Base-by-base conservation (phyloP, 1,140 invertebrate genomes). In the Cydia amplana region DNA sequence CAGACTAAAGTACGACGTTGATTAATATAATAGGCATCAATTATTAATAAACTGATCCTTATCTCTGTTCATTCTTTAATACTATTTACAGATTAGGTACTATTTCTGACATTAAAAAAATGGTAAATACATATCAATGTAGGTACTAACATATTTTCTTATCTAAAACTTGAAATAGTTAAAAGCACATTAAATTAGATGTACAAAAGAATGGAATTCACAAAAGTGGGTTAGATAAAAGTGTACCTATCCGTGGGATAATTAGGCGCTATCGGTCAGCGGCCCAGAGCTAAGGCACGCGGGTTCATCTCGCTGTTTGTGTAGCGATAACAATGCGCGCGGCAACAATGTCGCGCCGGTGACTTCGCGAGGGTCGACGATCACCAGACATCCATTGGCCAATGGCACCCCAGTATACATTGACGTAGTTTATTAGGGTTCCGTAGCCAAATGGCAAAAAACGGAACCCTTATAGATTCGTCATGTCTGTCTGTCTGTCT, bases 201-300 rank as follows among this genome's bases (percentile, higher is more conserved):
- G 7, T 40, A 40, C 10, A 40, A 40, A 40, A 40, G 55, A n/a
- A 10, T 60, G 10, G 18, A 20, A 23, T 10, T 23, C 20, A 51
- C 20, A 23, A 60, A 60, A 60, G 10, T 60, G 51, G 70, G n/a
- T 70, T 65, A 40, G 46, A 23, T 63, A 49, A 60, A 25, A 67
- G 55, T 12, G 55, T 36, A n/a, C n/a, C n/a, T n/a, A 23, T 40
- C 40, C 46, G 55, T 23, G 60, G 64, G 72, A 46, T 74, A 16
- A 55, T 74, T 65, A 14, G 12, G 1, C 63, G 60, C 73, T 80
- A 82, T 82, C 81, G 78, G 79, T 73, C 81, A 79, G 43, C 70
- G 79, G 79, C 81, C 76, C 74, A 76, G 76, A 43, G 36, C 64
- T 70, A n/a, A 70, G 65, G 65, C 65, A 40, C 63, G 63, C 63